Percentiles rank a stretch among this genome's conserved stretches.
phyloP scores from a whole-genome alignment of 2,113 vertebrate species.

The Gnathonemus longibarbis region DNA sequence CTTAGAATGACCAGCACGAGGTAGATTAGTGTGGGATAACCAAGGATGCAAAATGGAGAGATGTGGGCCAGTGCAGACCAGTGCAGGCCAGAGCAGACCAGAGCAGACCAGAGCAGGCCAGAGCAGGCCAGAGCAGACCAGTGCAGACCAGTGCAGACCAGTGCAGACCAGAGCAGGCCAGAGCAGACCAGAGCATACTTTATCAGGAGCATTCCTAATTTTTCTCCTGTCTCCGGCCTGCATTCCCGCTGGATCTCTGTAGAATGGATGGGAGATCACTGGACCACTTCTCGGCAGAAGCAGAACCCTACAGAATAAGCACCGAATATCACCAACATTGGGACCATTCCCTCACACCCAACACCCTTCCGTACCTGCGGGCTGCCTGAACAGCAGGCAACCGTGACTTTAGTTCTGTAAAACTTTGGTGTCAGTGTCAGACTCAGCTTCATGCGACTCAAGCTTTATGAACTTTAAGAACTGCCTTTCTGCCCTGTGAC shows the following conservation, averaged over 20 bases:
- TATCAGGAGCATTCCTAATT: too few species aligned
- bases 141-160: background rate
- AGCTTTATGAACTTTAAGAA: constrained; percentile 1
- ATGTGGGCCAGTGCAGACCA: background rate
- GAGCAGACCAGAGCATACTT: background rate
- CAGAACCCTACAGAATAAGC: background rate
- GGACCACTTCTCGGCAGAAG: background rate
- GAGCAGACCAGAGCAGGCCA: background rate
- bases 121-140: background rate
- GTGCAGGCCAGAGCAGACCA: background rate
- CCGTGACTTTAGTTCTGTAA: background rate
- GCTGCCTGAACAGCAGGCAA: background rate
- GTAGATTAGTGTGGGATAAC: background rate
- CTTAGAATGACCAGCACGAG: background rate
- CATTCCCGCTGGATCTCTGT: background rate
- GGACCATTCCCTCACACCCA: background rate
- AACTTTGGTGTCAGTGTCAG: background rate
- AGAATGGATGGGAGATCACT: background rate
- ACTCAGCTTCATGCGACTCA: background rate
- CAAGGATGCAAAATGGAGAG: background rate
- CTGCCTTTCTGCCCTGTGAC: background rate
- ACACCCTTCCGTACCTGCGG: too few species aligned
- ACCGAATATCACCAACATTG: background rate
- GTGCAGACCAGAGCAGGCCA: background rate
- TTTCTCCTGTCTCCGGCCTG: background rate